Evolutionary conservation across 2,888 invertebrate species (phyloP), one percentile per base, ranked within the genome.

Genomic region (Poecilobothrus nobilitatus): DNA sequence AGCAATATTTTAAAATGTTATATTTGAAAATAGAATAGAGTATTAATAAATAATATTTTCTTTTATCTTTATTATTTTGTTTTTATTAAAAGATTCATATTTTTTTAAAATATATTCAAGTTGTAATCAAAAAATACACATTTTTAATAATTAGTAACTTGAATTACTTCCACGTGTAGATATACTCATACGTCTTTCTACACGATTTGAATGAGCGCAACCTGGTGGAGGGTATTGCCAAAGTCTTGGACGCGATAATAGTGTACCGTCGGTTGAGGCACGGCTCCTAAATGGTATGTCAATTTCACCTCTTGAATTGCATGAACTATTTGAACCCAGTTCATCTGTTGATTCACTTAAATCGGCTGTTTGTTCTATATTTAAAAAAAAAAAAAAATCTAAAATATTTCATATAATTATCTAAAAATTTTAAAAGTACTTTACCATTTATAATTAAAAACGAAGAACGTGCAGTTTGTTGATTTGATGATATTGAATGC

Each of bases 181-280:
- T 71, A 92, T 91, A 76, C 91, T 91, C 89, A 91, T 91, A 71
- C 91, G 83, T 53, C 91, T 83, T 66, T 87, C 86, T 0, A 86
- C 85, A 5, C 83, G 83, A 71, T 84, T 83, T 1, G 85, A 83
- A 71, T 82, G 82, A 0, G 83, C 83, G 33, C 81, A 82, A 15
- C 79, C 78, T 0, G 84, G 84, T 10, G 84, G 84, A 27, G 84
- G 84, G 75, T 84, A 85, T 6, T 88, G 83, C 79, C 87, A 86
- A 63, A 86, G 80, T 70, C 87, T 83, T 0, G 88, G 87, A 15
- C 86, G 83, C 21, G 89, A 88, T 66, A 81, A 78, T 63, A 87
- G 76, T 68, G 86, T 85, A 9, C 88, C 87, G 78, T 91, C 91
- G 0, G 92, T 92, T 72, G 89, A 91, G 65, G 91, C 91, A 64